Evolutionary conservation across 2,113 vertebrate species (phyloP).

Genomic region (Psettodes erumei): DNA sequence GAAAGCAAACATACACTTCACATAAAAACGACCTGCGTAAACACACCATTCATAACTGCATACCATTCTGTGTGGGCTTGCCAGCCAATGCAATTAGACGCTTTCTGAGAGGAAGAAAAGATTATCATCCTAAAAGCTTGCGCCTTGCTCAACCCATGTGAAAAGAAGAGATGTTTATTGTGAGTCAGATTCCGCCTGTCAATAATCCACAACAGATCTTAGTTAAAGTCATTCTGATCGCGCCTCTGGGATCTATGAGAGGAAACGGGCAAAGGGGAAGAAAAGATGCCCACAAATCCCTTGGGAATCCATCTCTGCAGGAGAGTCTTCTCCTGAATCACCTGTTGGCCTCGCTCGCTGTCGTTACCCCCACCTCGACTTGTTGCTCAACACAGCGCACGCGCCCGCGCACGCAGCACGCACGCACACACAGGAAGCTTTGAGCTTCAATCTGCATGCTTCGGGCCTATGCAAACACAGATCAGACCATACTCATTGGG

Average conservation of each 20-base stretch:
- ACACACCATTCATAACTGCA: slow-evolving; percentile 76
- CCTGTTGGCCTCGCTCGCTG: slow-evolving; percentile 65
- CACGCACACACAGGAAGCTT: slow-evolving; percentile 53
- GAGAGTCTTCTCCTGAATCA: slow-evolving; percentile 68
- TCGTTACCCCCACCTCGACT: slow-evolving; percentile 56
- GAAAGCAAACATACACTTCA: slow-evolving; percentile 77
- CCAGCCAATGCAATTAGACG: slow-evolving; percentile 78
- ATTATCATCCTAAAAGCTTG: slow-evolving; percentile 76
- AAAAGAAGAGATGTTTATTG: slow-evolving; percentile 64
- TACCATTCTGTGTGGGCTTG: slow-evolving; percentile 79
- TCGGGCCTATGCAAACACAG: slow-evolving; percentile 78
- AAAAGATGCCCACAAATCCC: slow-evolving; percentile 71
- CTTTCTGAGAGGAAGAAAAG: slow-evolving; percentile 81
- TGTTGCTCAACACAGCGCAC: slow-evolving; percentile 53
- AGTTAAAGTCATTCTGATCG: slow-evolving; percentile 68
- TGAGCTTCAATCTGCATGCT: slow-evolving; percentile 76
- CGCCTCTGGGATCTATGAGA: slow-evolving; percentile 74
- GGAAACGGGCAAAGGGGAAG: slow-evolving; percentile 60
- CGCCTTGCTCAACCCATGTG: slow-evolving; percentile 69
- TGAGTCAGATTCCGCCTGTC: slow-evolving; percentile 67
- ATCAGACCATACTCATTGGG: slow-evolving; percentile 74
- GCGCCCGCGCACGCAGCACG: slow-evolving; percentile 28
- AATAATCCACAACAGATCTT: slow-evolving; percentile 70
- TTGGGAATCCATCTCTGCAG: slow-evolving; percentile 67
- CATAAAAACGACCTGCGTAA: slow-evolving; percentile 73